These are phyloP conservation scores for Laticauda laticaudata DNA, from an alignment of 2,113 vertebrate species.

Conservation along the genomic window DNA sequence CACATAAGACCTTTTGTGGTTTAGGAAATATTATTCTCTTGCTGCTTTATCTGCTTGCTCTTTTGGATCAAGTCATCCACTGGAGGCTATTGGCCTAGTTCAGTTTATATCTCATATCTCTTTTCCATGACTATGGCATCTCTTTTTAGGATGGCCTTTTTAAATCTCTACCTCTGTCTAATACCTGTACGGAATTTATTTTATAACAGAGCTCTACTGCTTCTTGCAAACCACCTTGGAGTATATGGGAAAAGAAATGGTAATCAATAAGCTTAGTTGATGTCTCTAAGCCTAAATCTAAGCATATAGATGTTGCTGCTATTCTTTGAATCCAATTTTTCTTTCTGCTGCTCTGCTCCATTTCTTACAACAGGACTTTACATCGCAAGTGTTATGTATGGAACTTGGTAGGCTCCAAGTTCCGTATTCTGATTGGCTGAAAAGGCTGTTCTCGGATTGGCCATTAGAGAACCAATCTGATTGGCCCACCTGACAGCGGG, in stretches of 20 bases:
- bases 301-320: not conserved
- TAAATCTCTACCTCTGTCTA: not conserved
- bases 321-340: not conserved
- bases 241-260: not conserved
- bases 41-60: not conserved
- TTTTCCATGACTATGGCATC: not conserved
- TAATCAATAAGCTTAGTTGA: not conserved
- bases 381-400: too few relatives aligned
- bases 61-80: not conserved
- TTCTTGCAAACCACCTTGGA: not conserved
- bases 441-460: too few relatives aligned
- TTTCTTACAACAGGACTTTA: not conserved
- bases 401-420: too few relatives aligned
- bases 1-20: not conserved
- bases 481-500: too few relatives aligned
- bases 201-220: not conserved
- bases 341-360: not conserved
- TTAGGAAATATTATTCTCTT: not conserved
- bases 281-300: not conserved
- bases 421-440: too few relatives aligned
- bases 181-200: not conserved
- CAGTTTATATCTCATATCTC: not conserved
- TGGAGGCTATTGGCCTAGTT: not conserved
- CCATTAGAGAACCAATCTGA: too few relatives aligned
- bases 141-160: not conserved